Evolutionary conservation across 1,140 invertebrate genomes (phyloP).

Genomic region (Drosophila azteca): DNA sequence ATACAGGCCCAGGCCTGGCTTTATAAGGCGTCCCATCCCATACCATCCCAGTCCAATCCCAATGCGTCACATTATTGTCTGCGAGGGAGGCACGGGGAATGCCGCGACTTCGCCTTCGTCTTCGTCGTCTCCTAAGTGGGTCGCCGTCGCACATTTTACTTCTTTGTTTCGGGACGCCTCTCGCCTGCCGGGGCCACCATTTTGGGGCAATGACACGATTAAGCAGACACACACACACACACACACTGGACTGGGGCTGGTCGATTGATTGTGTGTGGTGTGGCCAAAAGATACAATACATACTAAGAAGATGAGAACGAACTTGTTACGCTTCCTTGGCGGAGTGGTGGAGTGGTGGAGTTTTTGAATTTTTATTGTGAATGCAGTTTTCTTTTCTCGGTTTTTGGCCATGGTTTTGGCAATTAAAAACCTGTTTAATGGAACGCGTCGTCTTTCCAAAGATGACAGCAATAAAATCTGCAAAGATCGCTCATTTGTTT

Average conservation of each 20-base stretch:
- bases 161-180: slow-evolving; percentile 57
- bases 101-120: slow-evolving; percentile 26
- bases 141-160: slow-evolving; percentile 48
- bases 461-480: slow-evolving; percentile 53
- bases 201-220: slow-evolving; percentile 80
- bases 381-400: slow-evolving; percentile 9
- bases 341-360: too few species aligned
- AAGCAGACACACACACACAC: slow-evolving; percentile 43
- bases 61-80: slow-evolving; percentile 44
- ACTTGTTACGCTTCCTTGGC: slow-evolving; percentile 35
- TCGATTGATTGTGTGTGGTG: slow-evolving; percentile 48
- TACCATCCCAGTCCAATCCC: slow-evolving; percentile 6
- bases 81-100: slow-evolving; percentile 44
- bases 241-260: slow-evolving; percentile 28
- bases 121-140: slow-evolving; percentile 46
- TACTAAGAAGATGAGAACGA: slow-evolving; percentile 8
- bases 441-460: slow-evolving; percentile 37
- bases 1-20: slow-evolving; percentile 2
- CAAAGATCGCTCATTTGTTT: slow-evolving; percentile 44
- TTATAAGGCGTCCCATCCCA: slow-evolving; percentile 13
- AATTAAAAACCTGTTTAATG: slow-evolving; percentile 74
- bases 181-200: slow-evolving; percentile 56
- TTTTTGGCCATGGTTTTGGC: slow-evolving; percentile 10
- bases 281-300: slow-evolving; percentile 38
- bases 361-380: not conserved